Conservation (phyloP, 2,113 vertebrate species). For the Caranx melampygus region DNA sequence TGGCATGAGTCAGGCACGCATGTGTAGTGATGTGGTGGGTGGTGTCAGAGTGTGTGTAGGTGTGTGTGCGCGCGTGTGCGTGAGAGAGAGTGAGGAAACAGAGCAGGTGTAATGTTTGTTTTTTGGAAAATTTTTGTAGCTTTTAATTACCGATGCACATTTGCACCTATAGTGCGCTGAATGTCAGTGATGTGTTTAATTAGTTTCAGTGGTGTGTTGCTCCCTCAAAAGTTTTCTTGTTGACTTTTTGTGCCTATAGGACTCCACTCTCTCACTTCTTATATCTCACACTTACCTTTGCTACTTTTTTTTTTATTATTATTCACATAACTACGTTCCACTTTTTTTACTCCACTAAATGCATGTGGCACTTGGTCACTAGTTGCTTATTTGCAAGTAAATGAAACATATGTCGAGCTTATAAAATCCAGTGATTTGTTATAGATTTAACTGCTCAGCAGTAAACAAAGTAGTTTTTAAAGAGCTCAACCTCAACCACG, state of each 20-base stretch:
- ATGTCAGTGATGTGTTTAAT: slow-evolving; percentile 45
- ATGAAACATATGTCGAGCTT: not conserved
- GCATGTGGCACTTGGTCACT: not conserved
- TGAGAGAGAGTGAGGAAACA: slow-evolving; percentile 35
- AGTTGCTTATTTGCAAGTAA: not conserved
- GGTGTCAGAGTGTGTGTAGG: slow-evolving; percentile 59
- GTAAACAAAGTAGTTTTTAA: not conserved
- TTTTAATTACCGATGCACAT: slow-evolving; percentile 39
- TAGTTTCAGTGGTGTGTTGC: slow-evolving; percentile 31
- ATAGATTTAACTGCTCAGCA: not conserved
- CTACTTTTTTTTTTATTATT: not conserved
- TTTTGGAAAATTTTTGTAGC: slow-evolving; percentile 13
- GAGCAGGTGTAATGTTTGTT: slow-evolving; percentile 66
- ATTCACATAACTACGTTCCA: not conserved
- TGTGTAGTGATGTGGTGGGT: slow-evolving; percentile 76
- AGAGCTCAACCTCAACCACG: not conserved
- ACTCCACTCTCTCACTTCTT: slow-evolving; percentile 22
- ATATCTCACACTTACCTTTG: slow-evolving; percentile 16
- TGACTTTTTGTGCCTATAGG: slow-evolving; percentile 41
- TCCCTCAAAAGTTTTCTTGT: slow-evolving; percentile 58
- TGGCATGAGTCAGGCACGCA: slow-evolving; percentile 74
- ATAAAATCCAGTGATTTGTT: not conserved
- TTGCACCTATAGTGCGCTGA: slow-evolving; percentile 5
- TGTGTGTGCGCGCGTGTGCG: slow-evolving; percentile 24
- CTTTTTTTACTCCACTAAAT: not conserved